phyloP scores from a whole-genome alignment of 2,113 vertebrate species.

The Dissostichus mawsoni region DNA sequence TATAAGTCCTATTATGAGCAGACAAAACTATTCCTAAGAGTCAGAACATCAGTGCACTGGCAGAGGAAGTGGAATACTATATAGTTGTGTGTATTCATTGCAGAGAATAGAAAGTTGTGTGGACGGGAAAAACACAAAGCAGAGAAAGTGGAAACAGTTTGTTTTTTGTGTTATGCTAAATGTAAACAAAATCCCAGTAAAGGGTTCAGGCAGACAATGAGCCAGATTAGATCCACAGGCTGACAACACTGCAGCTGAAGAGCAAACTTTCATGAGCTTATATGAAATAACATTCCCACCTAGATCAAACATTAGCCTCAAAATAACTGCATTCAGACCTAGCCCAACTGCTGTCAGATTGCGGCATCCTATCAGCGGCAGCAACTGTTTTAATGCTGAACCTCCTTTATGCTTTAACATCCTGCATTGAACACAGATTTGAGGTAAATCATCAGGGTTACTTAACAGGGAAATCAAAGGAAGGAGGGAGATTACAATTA shows the following conservation, averaged over 20 bases:
- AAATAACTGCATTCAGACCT: background rate
- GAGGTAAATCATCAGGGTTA: too few species aligned
- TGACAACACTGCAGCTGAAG: background rate
- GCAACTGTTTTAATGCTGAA: too few species aligned
- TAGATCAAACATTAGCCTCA: conserved; percentile 18
- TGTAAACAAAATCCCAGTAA: background rate
- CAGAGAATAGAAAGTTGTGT: background rate
- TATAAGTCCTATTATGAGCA: background rate
- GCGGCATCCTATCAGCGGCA: too few species aligned
- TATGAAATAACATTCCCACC: background rate
- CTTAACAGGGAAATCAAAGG: too few species aligned
- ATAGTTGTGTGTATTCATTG: background rate
- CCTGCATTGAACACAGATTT: too few species aligned
- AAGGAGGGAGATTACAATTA: too few species aligned
- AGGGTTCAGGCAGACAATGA: background rate
- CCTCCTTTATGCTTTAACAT: too few species aligned
- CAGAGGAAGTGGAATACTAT: background rate
- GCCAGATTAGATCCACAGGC: background rate
- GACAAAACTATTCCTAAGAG: background rate
- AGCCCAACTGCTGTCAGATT: too few species aligned
- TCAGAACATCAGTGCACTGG: background rate
- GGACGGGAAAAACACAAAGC: background rate
- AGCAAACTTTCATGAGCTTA: conserved; percentile 7
- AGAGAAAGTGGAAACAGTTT: background rate
- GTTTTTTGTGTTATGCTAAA: background rate